These are phyloP conservation scores for Hafferia zeledoni DNA, from an alignment of 2,797 vertebrate species.

Conservation along the genomic window DNA sequence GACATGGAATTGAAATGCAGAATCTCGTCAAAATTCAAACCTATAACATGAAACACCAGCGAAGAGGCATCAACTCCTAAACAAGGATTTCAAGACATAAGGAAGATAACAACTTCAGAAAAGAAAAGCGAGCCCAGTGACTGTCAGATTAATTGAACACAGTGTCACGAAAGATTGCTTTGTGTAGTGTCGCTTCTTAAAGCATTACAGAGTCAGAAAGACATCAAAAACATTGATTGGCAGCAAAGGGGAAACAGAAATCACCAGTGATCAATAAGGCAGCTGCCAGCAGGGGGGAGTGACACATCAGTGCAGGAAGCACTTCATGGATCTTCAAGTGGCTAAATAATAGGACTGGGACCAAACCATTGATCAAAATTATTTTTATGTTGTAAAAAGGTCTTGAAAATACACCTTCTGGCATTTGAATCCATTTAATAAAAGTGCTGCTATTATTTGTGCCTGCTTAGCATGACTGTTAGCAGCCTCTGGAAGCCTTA, in stretches of 20 bases:
- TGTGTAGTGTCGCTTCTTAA: conserved; percentile 43
- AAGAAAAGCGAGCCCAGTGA: conserved; percentile 47
- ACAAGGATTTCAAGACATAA: conserved; percentile 44
- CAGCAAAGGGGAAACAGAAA: conserved; percentile 41
- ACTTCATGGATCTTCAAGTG: not conserved
- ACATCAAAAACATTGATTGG: conserved; percentile 59
- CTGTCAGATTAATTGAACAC: conserved; percentile 66
- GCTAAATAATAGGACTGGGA: conserved; percentile 3
- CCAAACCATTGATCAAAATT: conserved; percentile 28
- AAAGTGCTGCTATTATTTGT: conserved; percentile 33
- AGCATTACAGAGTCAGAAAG: conserved; percentile 37
- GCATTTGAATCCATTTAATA: conserved; percentile 38
- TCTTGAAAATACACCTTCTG: conserved; percentile 13
- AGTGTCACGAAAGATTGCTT: conserved; percentile 36
- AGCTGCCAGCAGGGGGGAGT: not conserved
- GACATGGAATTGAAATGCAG: not conserved
- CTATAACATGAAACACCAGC: not conserved
- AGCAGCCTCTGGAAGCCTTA: conserved; percentile 17
- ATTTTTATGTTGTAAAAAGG: conserved; percentile 18
- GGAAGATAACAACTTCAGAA: conserved; percentile 53
- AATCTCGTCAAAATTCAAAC: conserved; percentile 35
- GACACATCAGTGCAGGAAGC: not conserved
- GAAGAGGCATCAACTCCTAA: not conserved
- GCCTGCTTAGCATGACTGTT: conserved; percentile 23
- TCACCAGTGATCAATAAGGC: conserved; percentile 37